A percentile compares a stretch with the other conserved stretches of the same genome.
phyloP scores from a whole-genome alignment of 1,140 invertebrate species.

The Geopemphigus sp. region DNA sequence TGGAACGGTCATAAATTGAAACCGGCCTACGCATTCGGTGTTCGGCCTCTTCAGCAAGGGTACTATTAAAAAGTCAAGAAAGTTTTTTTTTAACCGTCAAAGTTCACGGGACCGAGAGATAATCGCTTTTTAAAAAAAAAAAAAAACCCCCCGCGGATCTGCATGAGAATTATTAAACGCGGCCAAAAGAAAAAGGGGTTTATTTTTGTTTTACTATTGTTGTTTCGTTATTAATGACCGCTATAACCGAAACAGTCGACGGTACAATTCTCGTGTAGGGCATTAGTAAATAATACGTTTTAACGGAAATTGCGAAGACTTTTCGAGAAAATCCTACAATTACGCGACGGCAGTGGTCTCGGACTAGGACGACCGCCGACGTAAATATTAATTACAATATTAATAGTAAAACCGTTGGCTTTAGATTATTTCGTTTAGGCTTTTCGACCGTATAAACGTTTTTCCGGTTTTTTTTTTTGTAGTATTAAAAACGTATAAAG shows the following conservation, averaged over 20 bases:
- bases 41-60: neutral
- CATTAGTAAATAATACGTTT: no score
- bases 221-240: slow-evolving; percentile 37
- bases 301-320: no score
- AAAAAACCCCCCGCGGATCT: neutral
- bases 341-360: no score
- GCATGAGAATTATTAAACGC: slow-evolving; percentile 5
- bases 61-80: slow-evolving; percentile 35
- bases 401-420: no score
- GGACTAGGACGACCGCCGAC: no score
- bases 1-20: neutral
- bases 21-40: neutral
- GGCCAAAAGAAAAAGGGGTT: slow-evolving; percentile 5
- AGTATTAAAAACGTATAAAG: no score
- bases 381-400: no score
- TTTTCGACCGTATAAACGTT: no score
- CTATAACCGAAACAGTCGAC: neutral
- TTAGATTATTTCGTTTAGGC: no score
- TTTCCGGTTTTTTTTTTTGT: no score
- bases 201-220: slow-evolving; percentile 36
- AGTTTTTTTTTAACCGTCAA: slow-evolving; percentile 19
- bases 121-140: slow-evolving; percentile 11
- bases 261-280: no score
- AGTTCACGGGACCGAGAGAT: neutral
- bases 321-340: no score